Evolutionary conservation across 1,140 invertebrate genomes (phyloP).

Genomic region (Stegodyphus mimosarum): DNA sequence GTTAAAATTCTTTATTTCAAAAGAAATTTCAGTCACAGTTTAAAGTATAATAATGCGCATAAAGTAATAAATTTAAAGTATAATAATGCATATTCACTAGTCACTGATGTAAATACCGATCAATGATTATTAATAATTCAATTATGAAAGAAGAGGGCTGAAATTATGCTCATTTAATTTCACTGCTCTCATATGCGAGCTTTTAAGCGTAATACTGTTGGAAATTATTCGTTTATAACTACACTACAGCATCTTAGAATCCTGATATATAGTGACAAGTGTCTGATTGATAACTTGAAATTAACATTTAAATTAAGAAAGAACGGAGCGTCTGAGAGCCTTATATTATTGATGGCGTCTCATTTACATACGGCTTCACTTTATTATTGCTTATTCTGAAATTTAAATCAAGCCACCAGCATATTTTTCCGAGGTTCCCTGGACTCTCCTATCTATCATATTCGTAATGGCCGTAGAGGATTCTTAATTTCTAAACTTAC

Average conservation of each 20-base stretch:
- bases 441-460: conserved; percentile 42
- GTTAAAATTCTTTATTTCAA: too few species aligned
- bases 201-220: too few species aligned
- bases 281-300: conserved; percentile 52
- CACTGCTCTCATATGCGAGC: too few species aligned
- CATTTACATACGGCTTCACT: conserved; percentile 40
- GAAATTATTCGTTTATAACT: background rate
- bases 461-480: conserved; percentile 31
- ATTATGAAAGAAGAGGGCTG: too few species aligned
- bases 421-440: conserved; percentile 43
- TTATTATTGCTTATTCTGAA: conserved; percentile 48
- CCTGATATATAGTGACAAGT: conserved; percentile 27
- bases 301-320: conserved; percentile 60
- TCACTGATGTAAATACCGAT: too few species aligned
- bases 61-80: too few species aligned
- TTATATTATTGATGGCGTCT: conserved; percentile 51
- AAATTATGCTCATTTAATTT: too few species aligned
- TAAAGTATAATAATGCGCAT: too few species aligned
- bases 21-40: too few species aligned
- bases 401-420: conserved; percentile 48
- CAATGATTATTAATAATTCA: too few species aligned
- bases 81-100: too few species aligned
- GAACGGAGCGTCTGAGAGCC: conserved; percentile 25
- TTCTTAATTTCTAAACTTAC: conserved; percentile 50
- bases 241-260: background rate